Percentiles rank a stretch among this genome's conserved stretches.
Evolutionary conservation across 2,113 vertebrate genomes (phyloP).

Genomic region (Boulengeromyrus knoepffleri): DNA sequence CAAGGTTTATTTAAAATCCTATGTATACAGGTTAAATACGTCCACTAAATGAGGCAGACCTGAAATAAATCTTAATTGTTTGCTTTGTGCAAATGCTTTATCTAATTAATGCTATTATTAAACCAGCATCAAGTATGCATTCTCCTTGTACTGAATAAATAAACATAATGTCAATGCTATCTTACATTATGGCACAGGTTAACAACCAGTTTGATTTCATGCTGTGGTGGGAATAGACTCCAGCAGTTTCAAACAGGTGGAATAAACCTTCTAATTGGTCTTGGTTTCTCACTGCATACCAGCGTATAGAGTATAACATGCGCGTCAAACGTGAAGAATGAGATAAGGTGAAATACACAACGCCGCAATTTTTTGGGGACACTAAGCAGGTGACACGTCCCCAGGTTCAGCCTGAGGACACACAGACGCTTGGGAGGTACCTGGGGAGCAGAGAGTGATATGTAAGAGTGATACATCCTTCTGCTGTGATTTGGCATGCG

Average conservation of each 20-base stretch:
- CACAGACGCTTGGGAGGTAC: neutral
- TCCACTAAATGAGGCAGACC: neutral
- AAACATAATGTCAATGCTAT: neutral
- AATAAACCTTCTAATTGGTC: neutral
- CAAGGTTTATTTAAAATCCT: neutral
- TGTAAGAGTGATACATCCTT: neutral
- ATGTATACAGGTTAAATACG: neutral
- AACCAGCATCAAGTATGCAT: neutral
- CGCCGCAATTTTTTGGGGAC: neutral
- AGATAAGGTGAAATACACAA: neutral
- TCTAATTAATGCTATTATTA: neutral
- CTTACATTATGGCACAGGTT: neutral
- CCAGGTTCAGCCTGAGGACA: neutral
- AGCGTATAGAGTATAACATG: neutral
- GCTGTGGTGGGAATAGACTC: neutral
- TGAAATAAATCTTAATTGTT: constrained; percentile 2
- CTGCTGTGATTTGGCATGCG: neutral
- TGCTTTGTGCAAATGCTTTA: neutral
- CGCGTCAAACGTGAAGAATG: neutral
- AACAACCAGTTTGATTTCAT: neutral
- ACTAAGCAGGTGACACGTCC: neutral
- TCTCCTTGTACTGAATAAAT: neutral
- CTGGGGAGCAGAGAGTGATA: no score
- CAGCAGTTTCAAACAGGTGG: neutral
- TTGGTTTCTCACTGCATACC: neutral